Base-by-base conservation (phyloP, 1,140 invertebrate genomes). In the Pantala flavescens region DNA sequence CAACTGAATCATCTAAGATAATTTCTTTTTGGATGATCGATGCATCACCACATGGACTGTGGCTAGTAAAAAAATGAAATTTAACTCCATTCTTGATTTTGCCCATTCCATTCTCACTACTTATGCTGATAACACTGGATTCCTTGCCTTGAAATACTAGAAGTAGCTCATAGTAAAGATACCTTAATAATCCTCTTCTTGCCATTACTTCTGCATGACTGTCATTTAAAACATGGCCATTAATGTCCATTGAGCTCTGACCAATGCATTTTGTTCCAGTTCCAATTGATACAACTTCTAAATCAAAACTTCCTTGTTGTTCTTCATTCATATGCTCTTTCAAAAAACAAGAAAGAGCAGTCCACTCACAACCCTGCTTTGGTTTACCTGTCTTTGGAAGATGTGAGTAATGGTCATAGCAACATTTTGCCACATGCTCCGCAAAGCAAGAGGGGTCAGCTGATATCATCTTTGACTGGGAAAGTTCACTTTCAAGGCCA, bases 251-350 rank as follows among this genome's bases (percentile, higher is more conserved):
- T 79, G 88, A 89, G 43, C 85, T 87, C 75, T 86, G 83, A 21
- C 94, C 93, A 76, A 98, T 87, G 84, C 95, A 97, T 85, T 97
- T 97, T 5, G 95, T 93, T 0, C 96, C 95, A 16, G 93, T 95
- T 14, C 91, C 93, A 74, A 97, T 82, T 12, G 94, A 86, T 23
- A 96, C 87, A 11, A 96, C 87, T 80, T 87, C 83, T 55, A 88
- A 80, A 43, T 78, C 78, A 19, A 43, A 23, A 23, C 80, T 36
- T 36, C 9, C 28, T 36, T 36, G 28, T 75, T 23, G 75, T 78
- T 9, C 28, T 63, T 73, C 74, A 72, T 77, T 79, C 76, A 87
- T 81, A 42, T 73, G 70, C 80, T 85, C 83, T 79, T 88, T 79
- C 16, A 95, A 83, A 76, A 97, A 84, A 75, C 88, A 89, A 14